These are phyloP conservation scores for Chelidonichthys spinosus DNA, from an alignment of 2,797 vertebrate genomes.

Conservation along the genomic window DNA sequence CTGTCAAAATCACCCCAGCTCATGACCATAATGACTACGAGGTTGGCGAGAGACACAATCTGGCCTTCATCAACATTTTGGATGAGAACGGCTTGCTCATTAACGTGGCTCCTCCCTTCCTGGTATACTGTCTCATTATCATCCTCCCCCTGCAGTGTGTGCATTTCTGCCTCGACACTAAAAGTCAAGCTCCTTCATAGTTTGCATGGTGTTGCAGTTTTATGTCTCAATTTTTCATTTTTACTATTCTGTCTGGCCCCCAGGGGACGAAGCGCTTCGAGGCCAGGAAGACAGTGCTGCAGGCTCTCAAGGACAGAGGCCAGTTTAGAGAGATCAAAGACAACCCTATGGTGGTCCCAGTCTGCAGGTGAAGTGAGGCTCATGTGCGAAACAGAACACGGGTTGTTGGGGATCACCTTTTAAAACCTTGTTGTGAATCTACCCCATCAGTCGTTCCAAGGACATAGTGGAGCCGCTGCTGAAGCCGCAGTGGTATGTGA, in stretches of 20 bases:
- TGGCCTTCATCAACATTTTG: conserved; percentile 91
- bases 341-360: conserved; percentile 95
- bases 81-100: conserved; percentile 89
- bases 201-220: conserved; percentile 19
- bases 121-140: conserved; percentile 83
- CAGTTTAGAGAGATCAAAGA: conserved; percentile 91
- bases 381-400: not conserved
- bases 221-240: conserved; percentile 12
- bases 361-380: conserved; percentile 88
- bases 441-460: conserved; percentile 88
- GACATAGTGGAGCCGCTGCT: conserved; percentile 94
- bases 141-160: conserved; percentile 36
- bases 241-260: conserved; percentile 18
- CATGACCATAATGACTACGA: conserved; percentile 95
- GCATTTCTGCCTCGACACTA: conserved; percentile 35
- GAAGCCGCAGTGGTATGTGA: conserved; percentile 94
- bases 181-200: conserved; percentile 37
- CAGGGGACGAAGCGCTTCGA: conserved; percentile 94
- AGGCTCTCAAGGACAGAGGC: conserved; percentile 87
- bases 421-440: conserved; percentile 1
- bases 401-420: not conserved
- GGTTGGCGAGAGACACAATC: conserved; percentile 89
- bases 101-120: conserved; percentile 91
- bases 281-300: conserved; percentile 88
- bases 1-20: conserved; percentile 96